Base-by-base conservation (phyloP, 2,888 invertebrate species). In the Eupithecia tripunctaria region DNA sequence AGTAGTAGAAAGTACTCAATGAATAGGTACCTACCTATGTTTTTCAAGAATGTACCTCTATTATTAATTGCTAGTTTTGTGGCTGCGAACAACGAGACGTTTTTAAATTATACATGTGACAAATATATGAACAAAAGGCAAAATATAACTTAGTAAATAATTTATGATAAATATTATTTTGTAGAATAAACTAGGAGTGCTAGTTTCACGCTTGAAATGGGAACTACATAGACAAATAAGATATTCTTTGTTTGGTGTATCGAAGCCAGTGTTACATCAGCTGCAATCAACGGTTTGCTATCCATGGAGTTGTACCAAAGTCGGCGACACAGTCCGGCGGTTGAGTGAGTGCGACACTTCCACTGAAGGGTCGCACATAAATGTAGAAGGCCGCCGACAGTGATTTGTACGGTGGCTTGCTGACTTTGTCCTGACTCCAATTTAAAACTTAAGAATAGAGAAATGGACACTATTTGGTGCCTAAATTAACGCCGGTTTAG, bases 91-190 rank as follows among this genome's bases (percentile, higher is more conserved):
- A 56, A 56, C 12, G 8, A 12, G 25, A 21, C 14, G 14, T 14
- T 56, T 56, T 56, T 56, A 5, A 56, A 56, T 25, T 56, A 56
- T 25, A 56, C 12, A 25, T 47, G n/a, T n/a, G n/a, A n/a, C n/a
- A n/a, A 10, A 47, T 25, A 1, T 56, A 56, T 56, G 56, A 56
- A 56, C 56, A 56, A 56, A 56, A 12, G 56, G 56, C 56, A 56
- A 56, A 51, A 56, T 56, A 14, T 56, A 25, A 56, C 25, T n/a
- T n/a, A n/a, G n/a, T 56, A 56, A 56, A 14, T 56, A 56, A 56
- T 25, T 56, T 56, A 25, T 51, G 3, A 21, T 51, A 21, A 21
- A 51, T 51, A 51, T 51, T 10, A 51, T 51, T 56, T 56, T 56
- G 1, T 56, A 56, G 25, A 56, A 56, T 56, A 56, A 14, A 56